phyloP scores from a whole-genome alignment of 2,113 vertebrate genomes.

The Nannobrachium achirus region DNA sequence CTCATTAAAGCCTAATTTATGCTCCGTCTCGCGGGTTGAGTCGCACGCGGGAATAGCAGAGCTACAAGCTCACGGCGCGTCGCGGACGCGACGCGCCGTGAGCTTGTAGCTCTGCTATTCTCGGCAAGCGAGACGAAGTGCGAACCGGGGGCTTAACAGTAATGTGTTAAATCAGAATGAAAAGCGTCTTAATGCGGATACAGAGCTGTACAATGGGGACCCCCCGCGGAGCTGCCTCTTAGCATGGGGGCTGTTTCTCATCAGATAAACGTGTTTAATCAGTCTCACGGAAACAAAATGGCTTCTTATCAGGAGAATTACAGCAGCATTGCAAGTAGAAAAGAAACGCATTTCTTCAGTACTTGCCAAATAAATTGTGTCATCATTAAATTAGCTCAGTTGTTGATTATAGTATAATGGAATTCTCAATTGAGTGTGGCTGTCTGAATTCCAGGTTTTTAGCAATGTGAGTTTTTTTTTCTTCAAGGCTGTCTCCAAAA shows the following conservation, averaged over 20 bases:
- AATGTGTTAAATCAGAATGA: constrained; percentile 76
- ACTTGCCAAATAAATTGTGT: constrained; percentile 18
- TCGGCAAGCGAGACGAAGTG: no score
- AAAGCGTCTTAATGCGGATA: constrained; percentile 69
- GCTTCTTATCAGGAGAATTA: constrained; percentile 66
- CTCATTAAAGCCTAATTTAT: no score
- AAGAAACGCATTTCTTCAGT: constrained; percentile 28
- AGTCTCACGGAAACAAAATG: constrained; percentile 47
- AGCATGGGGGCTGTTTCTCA: constrained; percentile 60
- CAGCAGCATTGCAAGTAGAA: constrained; percentile 39
- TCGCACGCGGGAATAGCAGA: no score
- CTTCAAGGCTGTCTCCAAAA: no score
- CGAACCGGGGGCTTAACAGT: no score
- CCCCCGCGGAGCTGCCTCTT: constrained; percentile 60
- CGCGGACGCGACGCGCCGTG: no score
- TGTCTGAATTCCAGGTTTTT: no score
- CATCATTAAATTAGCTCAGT: neutral
- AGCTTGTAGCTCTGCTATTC: no score
- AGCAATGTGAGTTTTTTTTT: no score
- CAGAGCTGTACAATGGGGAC: constrained; percentile 63
- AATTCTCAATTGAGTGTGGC: neutral
- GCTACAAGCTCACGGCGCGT: no score
- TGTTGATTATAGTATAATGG: neutral
- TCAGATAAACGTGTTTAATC: constrained; percentile 70
- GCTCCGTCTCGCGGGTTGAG: no score